Evolutionary conservation across 2,797 vertebrate genomes (phyloP).

Genomic region (Halcyon smyrnensis): DNA sequence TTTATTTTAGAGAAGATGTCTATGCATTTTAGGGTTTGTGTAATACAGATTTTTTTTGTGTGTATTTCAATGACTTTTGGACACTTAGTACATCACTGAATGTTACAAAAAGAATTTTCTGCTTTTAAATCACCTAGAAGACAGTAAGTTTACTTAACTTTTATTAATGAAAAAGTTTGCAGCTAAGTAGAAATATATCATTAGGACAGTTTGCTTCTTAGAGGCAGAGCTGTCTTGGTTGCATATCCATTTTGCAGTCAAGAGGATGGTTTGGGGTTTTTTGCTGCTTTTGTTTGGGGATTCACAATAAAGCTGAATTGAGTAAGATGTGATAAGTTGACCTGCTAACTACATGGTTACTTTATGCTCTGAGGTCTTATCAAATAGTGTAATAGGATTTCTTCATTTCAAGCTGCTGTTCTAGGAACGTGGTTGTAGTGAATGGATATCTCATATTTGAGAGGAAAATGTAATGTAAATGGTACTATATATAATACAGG

Average conservation of each 20-base stretch:
- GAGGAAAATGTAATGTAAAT: neutral
- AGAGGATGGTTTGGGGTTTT: neutral
- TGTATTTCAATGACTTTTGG: neutral
- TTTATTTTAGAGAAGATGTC: neutral
- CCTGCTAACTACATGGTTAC: neutral
- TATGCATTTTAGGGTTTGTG: neutral
- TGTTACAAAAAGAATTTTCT: neutral
- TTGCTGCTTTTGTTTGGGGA: neutral
- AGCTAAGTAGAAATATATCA: neutral
- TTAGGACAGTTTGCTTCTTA: neutral
- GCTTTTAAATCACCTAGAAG: neutral
- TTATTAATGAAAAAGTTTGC: neutral
- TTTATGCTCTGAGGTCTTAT: neutral
- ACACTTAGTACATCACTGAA: fast-evolving
- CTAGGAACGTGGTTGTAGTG: neutral
- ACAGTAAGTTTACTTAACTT: neutral
- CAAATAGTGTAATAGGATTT: neutral
- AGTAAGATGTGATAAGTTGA: neutral
- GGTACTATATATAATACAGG: neutral
- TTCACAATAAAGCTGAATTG: neutral
- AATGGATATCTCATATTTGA: neutral
- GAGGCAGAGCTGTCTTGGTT: neutral
- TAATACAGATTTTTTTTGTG: neutral
- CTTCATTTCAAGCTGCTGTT: neutral
- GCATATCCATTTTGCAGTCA: neutral